These are phyloP conservation scores for Drosophila willistoni DNA, from an alignment of 1,140 invertebrate species.

Conservation along the genomic window DNA sequence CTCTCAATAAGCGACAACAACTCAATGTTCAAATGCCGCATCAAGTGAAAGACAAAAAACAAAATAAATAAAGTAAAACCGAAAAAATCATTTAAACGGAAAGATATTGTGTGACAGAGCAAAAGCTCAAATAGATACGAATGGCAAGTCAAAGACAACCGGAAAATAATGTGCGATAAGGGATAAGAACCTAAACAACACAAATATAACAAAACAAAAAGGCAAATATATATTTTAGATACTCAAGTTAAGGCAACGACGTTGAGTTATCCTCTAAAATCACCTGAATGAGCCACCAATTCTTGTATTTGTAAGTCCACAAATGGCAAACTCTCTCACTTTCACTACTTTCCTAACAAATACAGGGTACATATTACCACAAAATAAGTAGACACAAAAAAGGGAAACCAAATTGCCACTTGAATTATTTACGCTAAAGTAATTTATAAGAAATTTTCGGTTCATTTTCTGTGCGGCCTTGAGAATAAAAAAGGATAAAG, in stretches of 20 bases:
- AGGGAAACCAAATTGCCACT: slow-evolving; percentile 53
- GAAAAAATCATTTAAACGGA: slow-evolving; percentile 51
- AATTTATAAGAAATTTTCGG: slow-evolving; percentile 49
- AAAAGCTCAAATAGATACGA: slow-evolving; percentile 56
- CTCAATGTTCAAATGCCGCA: slow-evolving; percentile 46
- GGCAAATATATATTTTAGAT: slow-evolving; percentile 24
- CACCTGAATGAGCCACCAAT: too few relatives aligned
- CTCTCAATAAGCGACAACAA: slow-evolving; percentile 41
- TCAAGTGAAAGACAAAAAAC: slow-evolving; percentile 31
- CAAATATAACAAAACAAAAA: slow-evolving; percentile 48
- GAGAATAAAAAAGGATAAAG: slow-evolving; percentile 36
- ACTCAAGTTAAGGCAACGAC: neutral
- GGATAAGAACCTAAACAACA: slow-evolving; percentile 34
- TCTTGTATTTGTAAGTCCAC: too few relatives aligned
- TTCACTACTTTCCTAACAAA: too few relatives aligned
- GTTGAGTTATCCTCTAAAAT: neutral
- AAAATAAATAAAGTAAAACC: slow-evolving; percentile 18
- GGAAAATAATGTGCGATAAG: slow-evolving; percentile 52
- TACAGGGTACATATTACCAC: slow-evolving; percentile 8
- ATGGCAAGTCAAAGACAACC: slow-evolving; percentile 54
- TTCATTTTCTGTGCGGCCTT: slow-evolving; percentile 44
- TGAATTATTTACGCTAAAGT: slow-evolving; percentile 66
- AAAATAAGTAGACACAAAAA: slow-evolving; percentile 32
- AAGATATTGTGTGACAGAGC: slow-evolving; percentile 48
- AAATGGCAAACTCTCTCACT: too few relatives aligned